Conservation (phyloP, 2,113 vertebrate genomes). For the Leucoraja erinaceus region DNA sequence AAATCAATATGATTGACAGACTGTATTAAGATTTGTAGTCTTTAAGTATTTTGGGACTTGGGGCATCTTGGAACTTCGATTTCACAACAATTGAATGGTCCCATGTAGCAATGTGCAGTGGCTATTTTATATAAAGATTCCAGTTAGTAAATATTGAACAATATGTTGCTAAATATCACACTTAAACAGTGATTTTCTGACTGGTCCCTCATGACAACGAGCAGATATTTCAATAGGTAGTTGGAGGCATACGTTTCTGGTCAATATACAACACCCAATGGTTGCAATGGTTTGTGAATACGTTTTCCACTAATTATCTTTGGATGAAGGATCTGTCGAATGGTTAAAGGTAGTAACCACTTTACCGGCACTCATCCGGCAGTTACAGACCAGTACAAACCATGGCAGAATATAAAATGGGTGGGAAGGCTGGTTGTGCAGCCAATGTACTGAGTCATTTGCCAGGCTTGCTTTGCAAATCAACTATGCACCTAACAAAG, state of each 20-base stretch:
- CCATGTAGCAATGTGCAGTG: background rate
- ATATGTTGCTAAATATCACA: background rate
- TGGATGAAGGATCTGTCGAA: background rate
- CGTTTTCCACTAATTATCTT: background rate
- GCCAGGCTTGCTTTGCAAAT: background rate
- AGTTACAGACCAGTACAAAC: background rate
- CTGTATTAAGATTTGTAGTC: background rate
- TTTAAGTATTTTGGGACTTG: background rate
- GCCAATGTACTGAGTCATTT: background rate
- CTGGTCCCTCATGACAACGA: background rate
- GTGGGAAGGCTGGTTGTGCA: background rate
- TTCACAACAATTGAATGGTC: background rate
- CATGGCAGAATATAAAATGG: background rate
- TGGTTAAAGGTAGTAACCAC: background rate
- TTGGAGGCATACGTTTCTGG: background rate
- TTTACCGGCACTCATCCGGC: background rate
- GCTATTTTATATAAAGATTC: background rate
- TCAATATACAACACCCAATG: background rate
- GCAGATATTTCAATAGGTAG: background rate
- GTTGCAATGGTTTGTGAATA: background rate
- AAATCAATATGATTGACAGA: slow-evolving; percentile 17
- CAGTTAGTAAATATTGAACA: background rate
- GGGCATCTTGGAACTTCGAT: too few species aligned
- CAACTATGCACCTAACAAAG: background rate
- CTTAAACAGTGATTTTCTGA: background rate